These are phyloP conservation scores for Micrasema minimum DNA, from an alignment of 1,140 invertebrate genomes.

Conservation along the genomic window DNA sequence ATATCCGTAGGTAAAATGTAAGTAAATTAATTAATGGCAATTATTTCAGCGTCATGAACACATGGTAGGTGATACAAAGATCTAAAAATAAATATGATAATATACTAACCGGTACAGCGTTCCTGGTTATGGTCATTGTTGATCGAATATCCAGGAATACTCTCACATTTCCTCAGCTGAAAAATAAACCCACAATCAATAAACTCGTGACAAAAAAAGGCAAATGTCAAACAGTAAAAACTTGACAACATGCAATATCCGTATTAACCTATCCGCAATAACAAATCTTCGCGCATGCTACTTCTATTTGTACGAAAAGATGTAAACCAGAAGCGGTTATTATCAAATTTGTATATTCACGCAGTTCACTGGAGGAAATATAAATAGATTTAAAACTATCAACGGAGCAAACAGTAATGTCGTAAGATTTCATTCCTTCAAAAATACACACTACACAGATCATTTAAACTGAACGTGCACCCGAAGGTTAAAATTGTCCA, in stretches of 20 bases:
- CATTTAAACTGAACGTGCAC: conserved; percentile 11
- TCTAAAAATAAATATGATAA: conserved; percentile 29
- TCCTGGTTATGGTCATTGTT: conserved; percentile 39
- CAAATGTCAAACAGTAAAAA: conserved; percentile 25
- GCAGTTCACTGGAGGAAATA: conserved; percentile 32
- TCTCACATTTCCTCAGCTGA: conserved; percentile 39
- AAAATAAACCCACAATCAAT: conserved; percentile 37
- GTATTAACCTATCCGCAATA: conserved; percentile 16
- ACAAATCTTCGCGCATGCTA: neutral
- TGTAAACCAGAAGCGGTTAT: neutral
- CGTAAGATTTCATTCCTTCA: conserved; percentile 33
- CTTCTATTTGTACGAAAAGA: neutral
- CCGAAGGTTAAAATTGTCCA: neutral
- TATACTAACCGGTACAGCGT: conserved; percentile 35
- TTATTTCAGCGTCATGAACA: conserved; percentile 16
- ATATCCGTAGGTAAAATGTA: neutral
- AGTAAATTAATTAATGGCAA: neutral
- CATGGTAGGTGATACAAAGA: conserved; percentile 21
- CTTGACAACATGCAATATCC: conserved; percentile 30
- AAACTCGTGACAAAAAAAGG: conserved; percentile 31
- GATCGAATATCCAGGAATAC: conserved; percentile 20
- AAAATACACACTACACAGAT: conserved; percentile 21
- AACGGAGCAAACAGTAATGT: conserved; percentile 27
- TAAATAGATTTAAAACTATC: conserved; percentile 40
- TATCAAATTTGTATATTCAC: conserved; percentile 17